Conservation (phyloP, 2,113 vertebrate species). For the Thamnaconus septentrionalis region DNA sequence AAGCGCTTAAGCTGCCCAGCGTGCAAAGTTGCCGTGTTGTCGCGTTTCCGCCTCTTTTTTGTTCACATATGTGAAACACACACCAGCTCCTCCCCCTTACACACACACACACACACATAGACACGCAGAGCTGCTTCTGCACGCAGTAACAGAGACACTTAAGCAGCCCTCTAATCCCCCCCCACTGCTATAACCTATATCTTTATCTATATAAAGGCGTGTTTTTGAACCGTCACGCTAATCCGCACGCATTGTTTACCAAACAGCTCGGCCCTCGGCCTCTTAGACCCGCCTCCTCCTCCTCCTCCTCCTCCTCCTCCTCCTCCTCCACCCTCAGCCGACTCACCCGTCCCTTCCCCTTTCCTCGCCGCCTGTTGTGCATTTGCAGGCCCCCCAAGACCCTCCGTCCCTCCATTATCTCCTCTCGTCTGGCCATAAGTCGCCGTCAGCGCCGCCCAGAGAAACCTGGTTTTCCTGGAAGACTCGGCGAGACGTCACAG, state of each 20-base stretch:
- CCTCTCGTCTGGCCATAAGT: constrained; percentile 76
- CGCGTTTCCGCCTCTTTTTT: neutral
- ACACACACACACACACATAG: too few species aligned
- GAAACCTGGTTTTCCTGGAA: constrained; percentile 70
- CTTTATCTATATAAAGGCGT: constrained; percentile 65
- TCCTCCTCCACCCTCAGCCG: too few species aligned
- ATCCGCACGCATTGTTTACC: constrained; percentile 66
- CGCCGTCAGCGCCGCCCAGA: constrained; percentile 53
- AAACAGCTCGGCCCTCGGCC: constrained; percentile 55
- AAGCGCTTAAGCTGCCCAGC: constrained; percentile 25
- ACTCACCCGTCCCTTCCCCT: constrained; percentile 10
- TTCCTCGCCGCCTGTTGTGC: constrained; percentile 55
- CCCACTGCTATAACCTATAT: constrained; percentile 61
- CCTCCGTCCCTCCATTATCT: constrained; percentile 71
- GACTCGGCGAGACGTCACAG: constrained; percentile 66
- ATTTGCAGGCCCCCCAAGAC: constrained; percentile 62
- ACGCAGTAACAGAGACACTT: too few species aligned
- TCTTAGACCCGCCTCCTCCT: constrained; percentile 32
- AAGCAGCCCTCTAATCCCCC: constrained; percentile 8
- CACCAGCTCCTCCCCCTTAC: neutral
- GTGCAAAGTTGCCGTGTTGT: constrained; percentile 26
- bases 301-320: constrained; percentile 11
- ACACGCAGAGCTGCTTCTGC: too few species aligned
- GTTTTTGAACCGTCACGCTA: constrained; percentile 65
- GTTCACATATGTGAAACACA: neutral